A percentile compares a stretch with the other conserved stretches of the same genome.
These are phyloP conservation scores for Hipposideros armiger DNA, from an alignment of 2,113 vertebrate genomes.

Conservation along the genomic window DNA sequence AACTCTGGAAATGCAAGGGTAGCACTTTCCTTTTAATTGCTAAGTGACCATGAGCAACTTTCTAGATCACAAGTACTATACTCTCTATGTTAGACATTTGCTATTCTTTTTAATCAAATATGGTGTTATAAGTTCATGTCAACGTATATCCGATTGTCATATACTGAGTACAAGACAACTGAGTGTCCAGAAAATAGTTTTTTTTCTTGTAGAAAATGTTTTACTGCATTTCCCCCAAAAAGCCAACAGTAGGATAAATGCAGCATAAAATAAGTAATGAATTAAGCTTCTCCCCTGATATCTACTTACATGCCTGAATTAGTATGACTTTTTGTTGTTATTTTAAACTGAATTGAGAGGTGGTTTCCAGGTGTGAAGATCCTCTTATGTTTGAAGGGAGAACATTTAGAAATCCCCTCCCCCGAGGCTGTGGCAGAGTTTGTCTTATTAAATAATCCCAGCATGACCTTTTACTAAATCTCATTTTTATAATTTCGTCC, in stretches of 20 bases:
- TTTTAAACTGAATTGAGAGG: constrained; percentile 43
- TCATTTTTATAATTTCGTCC: constrained; percentile 60
- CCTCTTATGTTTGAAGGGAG: constrained; percentile 49
- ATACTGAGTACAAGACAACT: not conserved
- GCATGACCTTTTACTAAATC: constrained; percentile 60
- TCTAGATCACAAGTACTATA: not conserved
- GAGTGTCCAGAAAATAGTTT: not conserved
- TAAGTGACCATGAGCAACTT: not conserved
- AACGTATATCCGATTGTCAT: not conserved
- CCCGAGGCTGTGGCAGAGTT: not conserved
- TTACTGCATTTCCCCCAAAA: constrained; percentile 8
- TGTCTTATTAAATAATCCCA: constrained; percentile 38
- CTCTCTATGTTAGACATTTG: not conserved
- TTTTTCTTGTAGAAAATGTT: constrained; percentile 34
- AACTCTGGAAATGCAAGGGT: not conserved
- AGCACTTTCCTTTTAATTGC: not conserved
- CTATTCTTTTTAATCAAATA: not conserved
- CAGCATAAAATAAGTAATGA: not conserved
- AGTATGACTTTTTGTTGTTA: not conserved
- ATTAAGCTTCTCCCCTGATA: not conserved
- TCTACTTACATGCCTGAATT: constrained; percentile 9
- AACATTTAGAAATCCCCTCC: constrained; percentile 32
- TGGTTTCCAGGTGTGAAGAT: constrained; percentile 17
- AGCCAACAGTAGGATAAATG: not conserved
- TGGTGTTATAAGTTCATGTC: not conserved